Base-by-base conservation (phyloP, 2,113 vertebrate species). In the Trachemys scripta region DNA sequence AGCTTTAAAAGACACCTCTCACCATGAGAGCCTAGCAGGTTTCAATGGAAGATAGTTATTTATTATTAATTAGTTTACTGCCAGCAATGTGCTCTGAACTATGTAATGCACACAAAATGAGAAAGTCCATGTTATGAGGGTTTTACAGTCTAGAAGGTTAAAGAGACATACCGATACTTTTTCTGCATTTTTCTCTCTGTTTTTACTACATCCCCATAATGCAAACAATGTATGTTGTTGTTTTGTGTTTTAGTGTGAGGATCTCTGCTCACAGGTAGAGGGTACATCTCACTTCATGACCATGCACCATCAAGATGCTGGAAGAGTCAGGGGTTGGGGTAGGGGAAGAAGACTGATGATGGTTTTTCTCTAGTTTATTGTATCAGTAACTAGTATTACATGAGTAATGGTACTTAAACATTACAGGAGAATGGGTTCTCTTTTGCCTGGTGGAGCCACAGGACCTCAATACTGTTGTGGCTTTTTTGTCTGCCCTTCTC, bases 261-360 rank as follows among this genome's bases (percentile, higher is more conserved):
- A 94, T 95, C 62, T 42, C 72, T 95, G 8, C 2, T 35, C 92
- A 88, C 91, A 88, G 91, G 22, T 92, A 88, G 95, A 96, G 54
- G 57, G 57, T 79, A 82, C 38, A 53, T 91, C 85, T 97, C 50
- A 49, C 95, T 94, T 94, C 93, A 76, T 83, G 84, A 90, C 65
- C 75, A 91, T 87, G 75, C 17, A 69, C 76, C 59, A 89, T 86
- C 56, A 87, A 93, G 95, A 72, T 31, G 25, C 35, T 45, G 72
- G 76, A 91, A 91, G 76, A 82, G 42, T 86, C 87, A 91, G 47
- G 35, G 81, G 76, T 27, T 2, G 53, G 38, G 38, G 85, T 88
- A 78, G 38, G 14, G 82, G 51, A 47, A 84, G 50, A 79, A 85
- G 82, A 90, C 11, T 88, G 69, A 50, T 78, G 93, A 65, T 78